Evolutionary conservation across 1,140 invertebrate species (phyloP).

Genomic region (Kradibia gibbosae): DNA sequence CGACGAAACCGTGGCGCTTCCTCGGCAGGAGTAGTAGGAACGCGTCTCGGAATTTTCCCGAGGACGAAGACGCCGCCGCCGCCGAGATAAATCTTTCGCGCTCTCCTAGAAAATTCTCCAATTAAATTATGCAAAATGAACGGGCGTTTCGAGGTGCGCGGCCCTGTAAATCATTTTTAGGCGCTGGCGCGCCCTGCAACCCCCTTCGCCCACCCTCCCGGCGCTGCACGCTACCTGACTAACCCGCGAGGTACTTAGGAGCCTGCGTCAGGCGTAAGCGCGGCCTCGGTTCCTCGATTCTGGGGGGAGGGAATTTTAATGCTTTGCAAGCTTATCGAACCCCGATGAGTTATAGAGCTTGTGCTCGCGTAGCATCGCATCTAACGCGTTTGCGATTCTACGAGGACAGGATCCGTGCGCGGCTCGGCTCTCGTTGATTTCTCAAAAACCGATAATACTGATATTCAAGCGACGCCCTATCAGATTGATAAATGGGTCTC

Average conservation of each 20-base stretch:
- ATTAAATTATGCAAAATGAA: slow-evolving; percentile 54
- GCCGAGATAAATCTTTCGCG: slow-evolving; percentile 46
- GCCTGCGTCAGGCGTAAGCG: background rate
- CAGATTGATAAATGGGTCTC: too few relatives aligned
- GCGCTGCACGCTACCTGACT: too few relatives aligned
- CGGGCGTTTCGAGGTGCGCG: slow-evolving; percentile 46
- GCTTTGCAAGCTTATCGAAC: slow-evolving; percentile 8
- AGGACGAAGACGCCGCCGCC: background rate
- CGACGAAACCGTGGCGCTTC: slow-evolving; percentile 49
- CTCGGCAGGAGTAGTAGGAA: slow-evolving; percentile 18
- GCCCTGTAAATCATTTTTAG: slow-evolving; percentile 51
- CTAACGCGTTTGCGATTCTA: too few relatives aligned
- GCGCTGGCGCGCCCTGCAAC: background rate
- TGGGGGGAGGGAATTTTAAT: background rate
- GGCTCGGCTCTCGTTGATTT: too few relatives aligned
- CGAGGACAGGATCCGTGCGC: too few relatives aligned
- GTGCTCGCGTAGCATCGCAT: too few relatives aligned
- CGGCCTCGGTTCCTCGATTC: background rate
- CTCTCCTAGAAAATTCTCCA: slow-evolving; percentile 48
- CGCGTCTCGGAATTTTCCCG: slow-evolving; percentile 23
- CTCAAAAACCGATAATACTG: too few relatives aligned
- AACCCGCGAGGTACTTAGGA: background rate
- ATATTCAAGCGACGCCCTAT: too few relatives aligned
- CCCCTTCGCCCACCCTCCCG: background rate
- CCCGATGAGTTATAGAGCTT: background rate